Evolutionary conservation across 2,797 vertebrate genomes (phyloP), one percentile per base, ranked within the genome.

Genomic region (Harpagifer antarcticus): DNA sequence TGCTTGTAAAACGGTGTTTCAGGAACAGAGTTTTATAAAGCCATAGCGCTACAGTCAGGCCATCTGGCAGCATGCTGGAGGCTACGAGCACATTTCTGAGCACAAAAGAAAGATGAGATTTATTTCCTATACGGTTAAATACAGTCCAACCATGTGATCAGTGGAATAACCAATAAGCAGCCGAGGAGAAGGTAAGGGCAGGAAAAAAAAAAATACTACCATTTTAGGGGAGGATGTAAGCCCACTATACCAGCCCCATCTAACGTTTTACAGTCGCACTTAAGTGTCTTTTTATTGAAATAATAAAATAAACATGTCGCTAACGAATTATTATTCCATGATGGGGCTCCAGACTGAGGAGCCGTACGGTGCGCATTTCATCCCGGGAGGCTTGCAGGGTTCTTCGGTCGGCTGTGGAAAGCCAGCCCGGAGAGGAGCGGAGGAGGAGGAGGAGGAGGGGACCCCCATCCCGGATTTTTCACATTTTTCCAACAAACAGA

Each of bases 281-380:
- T 96, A 92, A 93, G 88, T 95, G 90, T 84, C 92, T 95, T 95
- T 95, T 95, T 94, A 95, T 95, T 89, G 93, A 94, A 94, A 92
- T 95, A 94, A 95, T 93, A 94, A 93, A 93, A 91, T 90, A 94
- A 96, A 95, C 93, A 97, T 97, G 96, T 97, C 97, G 92, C 95
- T 98, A 94, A 96, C 96, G 94, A 97, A 97, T 96, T 97, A 97
- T 95, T 98, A 96, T 95, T 96, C 96, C 87, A 96, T 97, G 93
- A 96, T 97, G 96, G 96, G 96, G 92, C 96, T 97, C 88, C 96
- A 97, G 88, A 93, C 91, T 72, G 97, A 97, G 88, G 97, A 97
- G 89, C 94, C 95, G 81, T 97, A 96, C 86, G 95, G 95, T 56
- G 93, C 94, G 45, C 96, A 96, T 88, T 97, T 96, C 89, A 94